Base-by-base conservation (phyloP, 2,113 vertebrate genomes). In the Pseudorectes ferrugineus region DNA sequence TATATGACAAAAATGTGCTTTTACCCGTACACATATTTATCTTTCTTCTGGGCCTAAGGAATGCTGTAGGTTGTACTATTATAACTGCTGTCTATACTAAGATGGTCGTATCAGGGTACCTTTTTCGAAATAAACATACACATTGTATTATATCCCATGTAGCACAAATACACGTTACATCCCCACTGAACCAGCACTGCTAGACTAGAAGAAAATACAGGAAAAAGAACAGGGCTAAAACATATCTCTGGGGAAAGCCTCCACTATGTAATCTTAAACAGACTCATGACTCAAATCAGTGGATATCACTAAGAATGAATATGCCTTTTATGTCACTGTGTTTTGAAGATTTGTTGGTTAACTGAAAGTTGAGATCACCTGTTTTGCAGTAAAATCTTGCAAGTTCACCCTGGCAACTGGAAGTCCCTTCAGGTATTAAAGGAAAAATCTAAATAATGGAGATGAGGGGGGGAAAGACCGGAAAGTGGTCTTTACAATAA, bases 381-480 rank as follows among this genome's bases (percentile, higher is more conserved):
- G 22, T 48, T 89, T 43, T 81, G 29, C 46, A 49, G 17, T 38
- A 80, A 95, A 91, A 55, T 43, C 61, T 87, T 89, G 14, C 14
- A 72, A 68, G 40, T 57, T 76, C 15, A 17, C 22, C 15, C n/a
- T 57, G 22, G 20, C 8, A 61, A 38, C 28, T 63, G 59, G 21
- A 89, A 85, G 23, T 57, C 10, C 22, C 17, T 66, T 68, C 38
- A 35, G 9, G 4, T 73, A 55, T 35, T 87, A 79, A 55, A 74
- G 67, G 26, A 80, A 85, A 18, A 76, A 58, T 15, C 35, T 29
- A 51, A 92, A 73, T 46, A 93, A 74, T 52, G 36, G 33, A 78
- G 31, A 23, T 33, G 26, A 46, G 25, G 10, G 14, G 0, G 0
- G 3, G 16, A 61, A 45, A 42, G 4, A 58, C 19, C 29, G 52